These are phyloP conservation scores for Drosophila trapezifrons DNA, from an alignment of 1,140 invertebrate genomes.

Conservation along the genomic window DNA sequence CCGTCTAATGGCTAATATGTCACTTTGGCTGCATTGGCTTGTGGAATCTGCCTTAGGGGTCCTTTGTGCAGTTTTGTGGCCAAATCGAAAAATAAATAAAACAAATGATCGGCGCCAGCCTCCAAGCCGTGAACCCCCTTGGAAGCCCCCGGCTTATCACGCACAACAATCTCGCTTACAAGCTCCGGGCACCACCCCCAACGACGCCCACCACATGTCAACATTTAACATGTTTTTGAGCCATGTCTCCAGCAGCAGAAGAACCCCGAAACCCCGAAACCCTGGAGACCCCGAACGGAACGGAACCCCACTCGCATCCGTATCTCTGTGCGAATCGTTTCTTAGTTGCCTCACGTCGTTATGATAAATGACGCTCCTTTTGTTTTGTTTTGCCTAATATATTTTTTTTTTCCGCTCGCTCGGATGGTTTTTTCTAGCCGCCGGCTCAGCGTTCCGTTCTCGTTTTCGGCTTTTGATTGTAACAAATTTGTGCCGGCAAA, in stretches of 20 bases:
- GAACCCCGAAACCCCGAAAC: slow-evolving; percentile 4
- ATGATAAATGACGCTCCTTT: slow-evolving; percentile 78
- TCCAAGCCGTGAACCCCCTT: not conserved
- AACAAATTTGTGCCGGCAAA: slow-evolving; percentile 77
- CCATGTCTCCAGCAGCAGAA: slow-evolving; percentile 47
- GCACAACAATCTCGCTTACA: slow-evolving; percentile 69
- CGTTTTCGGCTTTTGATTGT: slow-evolving; percentile 72
- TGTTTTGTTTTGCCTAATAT: slow-evolving; percentile 67
- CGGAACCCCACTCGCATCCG: slow-evolving; percentile 31
- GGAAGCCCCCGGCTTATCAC: slow-evolving; percentile 53
- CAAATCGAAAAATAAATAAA: slow-evolving; percentile 82
- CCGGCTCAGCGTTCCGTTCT: slow-evolving; percentile 60
- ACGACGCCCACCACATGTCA: slow-evolving; percentile 73
- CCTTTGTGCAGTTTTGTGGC: slow-evolving; percentile 48
- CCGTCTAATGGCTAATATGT: slow-evolving; percentile 71
- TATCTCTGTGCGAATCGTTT: slow-evolving; percentile 57
- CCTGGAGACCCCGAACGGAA: slow-evolving; percentile 6
- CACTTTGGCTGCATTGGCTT: slow-evolving; percentile 70
- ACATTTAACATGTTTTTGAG: slow-evolving; percentile 78
- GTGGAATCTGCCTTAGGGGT: slow-evolving; percentile 29
- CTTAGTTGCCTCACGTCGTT: slow-evolving; percentile 72
- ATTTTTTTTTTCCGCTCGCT: slow-evolving; percentile 40
- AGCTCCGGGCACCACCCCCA: slow-evolving; percentile 43
- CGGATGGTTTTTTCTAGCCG: slow-evolving; percentile 46
- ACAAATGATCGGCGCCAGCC: slow-evolving; percentile 66